Percentiles rank a stretch among this genome's conserved stretches.
Conservation (phyloP, 1,140 invertebrate genomes). For the Hylyphantes graminicola region DNA sequence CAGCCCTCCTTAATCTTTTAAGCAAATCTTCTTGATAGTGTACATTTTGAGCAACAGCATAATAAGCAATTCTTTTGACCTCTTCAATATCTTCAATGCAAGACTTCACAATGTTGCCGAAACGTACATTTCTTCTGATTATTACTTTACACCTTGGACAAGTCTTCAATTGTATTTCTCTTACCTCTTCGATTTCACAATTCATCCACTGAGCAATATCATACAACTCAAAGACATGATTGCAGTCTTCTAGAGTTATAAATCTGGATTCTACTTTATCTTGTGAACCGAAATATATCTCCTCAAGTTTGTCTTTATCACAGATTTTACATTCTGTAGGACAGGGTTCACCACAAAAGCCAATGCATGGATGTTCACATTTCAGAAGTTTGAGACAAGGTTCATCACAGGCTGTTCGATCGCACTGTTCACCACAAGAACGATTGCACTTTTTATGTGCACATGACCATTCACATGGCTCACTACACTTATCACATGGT, state of each 20-base stretch:
- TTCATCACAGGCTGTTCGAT: slow-evolving; percentile 70
- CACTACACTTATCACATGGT: slow-evolving; percentile 49
- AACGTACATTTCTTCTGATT: slow-evolving; percentile 74
- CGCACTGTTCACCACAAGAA: slow-evolving; percentile 74
- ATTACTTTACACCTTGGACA: slow-evolving; percentile 77
- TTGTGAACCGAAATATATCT: slow-evolving; percentile 70
- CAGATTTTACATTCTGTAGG: slow-evolving; percentile 68
- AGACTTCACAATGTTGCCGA: slow-evolving; percentile 73
- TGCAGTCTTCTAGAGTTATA: slow-evolving; percentile 75
- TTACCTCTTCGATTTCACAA: slow-evolving; percentile 54
- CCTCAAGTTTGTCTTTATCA: slow-evolving; percentile 70
- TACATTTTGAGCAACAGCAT: background rate
- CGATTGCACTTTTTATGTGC: slow-evolving; percentile 72
- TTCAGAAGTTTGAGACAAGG: slow-evolving; percentile 71
- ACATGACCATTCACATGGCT: slow-evolving; percentile 68
- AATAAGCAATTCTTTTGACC: slow-evolving; percentile 70
- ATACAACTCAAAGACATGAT: slow-evolving; percentile 73
- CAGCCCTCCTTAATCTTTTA: background rate
- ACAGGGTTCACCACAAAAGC: slow-evolving; percentile 77
- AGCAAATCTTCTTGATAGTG: too few species aligned
- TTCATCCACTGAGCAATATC: slow-evolving; percentile 72
- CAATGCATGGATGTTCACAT: slow-evolving; percentile 76
- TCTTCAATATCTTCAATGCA: slow-evolving; percentile 71
- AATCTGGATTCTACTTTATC: slow-evolving; percentile 67
- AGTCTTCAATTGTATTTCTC: slow-evolving; percentile 70